phyloP scores from a whole-genome alignment of 2,797 vertebrate species.

The Gadopsis marmoratus region DNA sequence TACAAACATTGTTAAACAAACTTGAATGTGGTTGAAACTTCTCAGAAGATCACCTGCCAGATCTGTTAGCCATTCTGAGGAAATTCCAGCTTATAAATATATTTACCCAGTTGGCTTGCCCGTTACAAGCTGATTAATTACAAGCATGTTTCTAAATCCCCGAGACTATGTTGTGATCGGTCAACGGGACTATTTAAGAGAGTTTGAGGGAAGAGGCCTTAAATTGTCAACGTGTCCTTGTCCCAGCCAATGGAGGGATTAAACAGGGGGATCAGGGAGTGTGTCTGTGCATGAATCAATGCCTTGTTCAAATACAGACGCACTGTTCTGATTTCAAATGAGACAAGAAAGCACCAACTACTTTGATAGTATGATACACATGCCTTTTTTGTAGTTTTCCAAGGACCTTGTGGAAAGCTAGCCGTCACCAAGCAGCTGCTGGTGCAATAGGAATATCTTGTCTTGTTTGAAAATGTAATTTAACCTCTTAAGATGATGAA shows the following conservation, averaged over 20 bases:
- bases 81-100: conserved; percentile 52
- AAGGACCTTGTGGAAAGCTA: conserved; percentile 64
- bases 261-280: conserved; percentile 84
- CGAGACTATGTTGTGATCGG: conserved; percentile 75
- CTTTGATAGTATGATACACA: conserved; percentile 70
- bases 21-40: conserved; percentile 54
- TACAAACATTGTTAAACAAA: conserved; percentile 48
- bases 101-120: conserved; percentile 60
- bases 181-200: conserved; percentile 82
- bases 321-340: conserved; percentile 83
- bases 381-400: conserved; percentile 59
- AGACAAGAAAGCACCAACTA: conserved; percentile 66
- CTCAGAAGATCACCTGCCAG: conserved; percentile 39
- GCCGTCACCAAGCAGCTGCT: conserved; percentile 67
- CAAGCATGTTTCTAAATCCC: conserved; percentile 74
- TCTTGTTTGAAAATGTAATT: conserved; percentile 47
- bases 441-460: conserved; percentile 38
- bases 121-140: conserved; percentile 79
- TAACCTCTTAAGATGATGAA: background rate
- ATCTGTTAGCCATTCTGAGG: conserved; percentile 22
- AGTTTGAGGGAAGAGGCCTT: conserved; percentile 83
- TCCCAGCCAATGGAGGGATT: conserved; percentile 85
- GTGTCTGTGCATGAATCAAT: conserved; percentile 89
- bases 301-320: conserved; percentile 84
- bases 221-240: conserved; percentile 90